phyloP scores from a whole-genome alignment of 2,113 vertebrate genomes.

The Hippocampus barbouri region DNA sequence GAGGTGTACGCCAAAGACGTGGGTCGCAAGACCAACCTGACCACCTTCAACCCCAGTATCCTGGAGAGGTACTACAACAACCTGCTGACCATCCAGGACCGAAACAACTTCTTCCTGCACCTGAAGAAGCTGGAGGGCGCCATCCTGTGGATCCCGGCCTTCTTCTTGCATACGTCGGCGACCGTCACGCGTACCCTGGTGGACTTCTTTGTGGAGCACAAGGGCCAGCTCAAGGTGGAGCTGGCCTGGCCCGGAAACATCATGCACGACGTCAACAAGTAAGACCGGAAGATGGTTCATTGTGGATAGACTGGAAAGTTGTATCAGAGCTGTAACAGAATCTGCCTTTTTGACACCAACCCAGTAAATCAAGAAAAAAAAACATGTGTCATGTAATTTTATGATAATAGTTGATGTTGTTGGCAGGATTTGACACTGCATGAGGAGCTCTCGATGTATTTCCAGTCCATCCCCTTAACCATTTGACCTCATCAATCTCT shows the following conservation, averaged over 20 bases:
- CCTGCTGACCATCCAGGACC: constrained; percentile 94
- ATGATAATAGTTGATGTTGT: neutral
- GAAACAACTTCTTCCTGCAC: constrained; percentile 96
- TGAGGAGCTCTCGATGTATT: neutral
- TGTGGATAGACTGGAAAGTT: too few relatives aligned
- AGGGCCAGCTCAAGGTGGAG: constrained; percentile 88
- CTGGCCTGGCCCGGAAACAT: constrained; percentile 98
- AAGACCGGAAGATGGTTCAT: constrained; percentile 22
- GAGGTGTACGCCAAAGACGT: constrained; percentile 93
- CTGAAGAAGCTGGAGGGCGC: constrained; percentile 94
- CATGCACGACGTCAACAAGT: constrained; percentile 98
- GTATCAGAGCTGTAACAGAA: too few relatives aligned
- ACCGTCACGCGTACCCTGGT: constrained; percentile 94
- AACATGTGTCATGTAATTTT: too few relatives aligned
- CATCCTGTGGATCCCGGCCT: constrained; percentile 96
- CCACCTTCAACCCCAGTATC: constrained; percentile 98
- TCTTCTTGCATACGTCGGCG: constrained; percentile 96
- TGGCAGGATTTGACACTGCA: neutral
- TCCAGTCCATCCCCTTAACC: neutral
- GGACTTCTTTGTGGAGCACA: constrained; percentile 97
- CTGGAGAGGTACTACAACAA: constrained; percentile 98
- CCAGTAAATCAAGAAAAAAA: too few relatives aligned
- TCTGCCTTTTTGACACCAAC: too few relatives aligned
- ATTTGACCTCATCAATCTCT: neutral
- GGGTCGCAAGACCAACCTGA: constrained; percentile 92